phyloP scores from a whole-genome alignment of 2,113 vertebrate species.

The Eptesicus fuscus region DNA sequence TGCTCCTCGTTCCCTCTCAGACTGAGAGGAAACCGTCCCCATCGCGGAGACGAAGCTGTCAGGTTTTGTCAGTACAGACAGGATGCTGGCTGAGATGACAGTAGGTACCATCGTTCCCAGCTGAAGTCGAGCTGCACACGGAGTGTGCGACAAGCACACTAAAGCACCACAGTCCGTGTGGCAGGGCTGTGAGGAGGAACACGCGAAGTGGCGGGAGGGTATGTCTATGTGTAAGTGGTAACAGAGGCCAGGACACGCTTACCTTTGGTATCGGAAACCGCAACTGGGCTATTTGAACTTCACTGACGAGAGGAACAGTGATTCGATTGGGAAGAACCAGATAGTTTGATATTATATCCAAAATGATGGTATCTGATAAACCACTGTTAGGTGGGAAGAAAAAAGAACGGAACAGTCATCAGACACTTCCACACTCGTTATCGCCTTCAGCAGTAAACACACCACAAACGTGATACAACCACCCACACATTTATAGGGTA shows the following conservation, averaged over 20 bases:
- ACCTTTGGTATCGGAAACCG: slow-evolving; percentile 96
- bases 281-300: slow-evolving; percentile 88
- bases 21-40: neutral
- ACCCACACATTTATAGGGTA: accelerated
- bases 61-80: neutral
- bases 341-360: slow-evolving; percentile 93
- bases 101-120: accelerated
- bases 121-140: neutral
- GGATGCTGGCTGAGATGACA: neutral
- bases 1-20: no score
- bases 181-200: neutral
- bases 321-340: slow-evolving; percentile 96
- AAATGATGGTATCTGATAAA: slow-evolving; percentile 91
- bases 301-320: slow-evolving; percentile 92
- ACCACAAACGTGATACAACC: accelerated
- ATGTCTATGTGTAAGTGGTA: neutral
- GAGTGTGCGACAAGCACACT: neutral
- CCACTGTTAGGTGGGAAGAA: slow-evolving; percentile 82
- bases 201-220: neutral
- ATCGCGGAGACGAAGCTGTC: no score
- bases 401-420: neutral
- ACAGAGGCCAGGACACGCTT: neutral
- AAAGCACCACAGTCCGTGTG: neutral
- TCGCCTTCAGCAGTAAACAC: neutral
- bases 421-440: neutral